Conservation (phyloP, 2,113 vertebrate genomes). For the Ardeotis arabs region DNA sequence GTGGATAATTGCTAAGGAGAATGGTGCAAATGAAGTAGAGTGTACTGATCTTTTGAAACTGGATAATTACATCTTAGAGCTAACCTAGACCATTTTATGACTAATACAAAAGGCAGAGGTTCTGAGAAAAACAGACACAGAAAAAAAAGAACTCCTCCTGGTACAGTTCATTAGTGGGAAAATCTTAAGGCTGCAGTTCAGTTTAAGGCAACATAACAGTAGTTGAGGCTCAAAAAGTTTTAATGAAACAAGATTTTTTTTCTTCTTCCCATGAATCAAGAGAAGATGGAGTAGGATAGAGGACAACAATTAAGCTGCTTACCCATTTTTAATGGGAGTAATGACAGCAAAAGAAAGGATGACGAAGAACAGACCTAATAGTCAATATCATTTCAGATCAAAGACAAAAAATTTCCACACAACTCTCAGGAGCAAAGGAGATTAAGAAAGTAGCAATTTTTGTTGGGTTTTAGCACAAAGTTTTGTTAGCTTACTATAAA, state of each 20-base stretch:
- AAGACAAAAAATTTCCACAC: not conserved
- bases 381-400: not conserved
- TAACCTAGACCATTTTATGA: not conserved
- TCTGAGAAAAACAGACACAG: not conserved
- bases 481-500: not conserved
- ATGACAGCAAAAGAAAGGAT: not conserved
- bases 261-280: not conserved
- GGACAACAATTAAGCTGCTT: not conserved
- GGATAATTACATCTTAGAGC: not conserved
- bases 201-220: not conserved
- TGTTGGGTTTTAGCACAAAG: not conserved
- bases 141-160: not conserved
- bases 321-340: not conserved
- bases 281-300: not conserved
- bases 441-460: not conserved
- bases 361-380: not conserved
- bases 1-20: not conserved
- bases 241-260: not conserved
- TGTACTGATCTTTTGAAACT: not conserved
- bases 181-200: not conserved
- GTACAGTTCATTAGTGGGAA: not conserved
- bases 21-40: not conserved
- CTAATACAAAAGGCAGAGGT: not conserved
- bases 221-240: not conserved
- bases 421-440: accelerated